Base-by-base conservation (phyloP, 2,888 invertebrate genomes). In the Brachypalpus laphriformis region DNA sequence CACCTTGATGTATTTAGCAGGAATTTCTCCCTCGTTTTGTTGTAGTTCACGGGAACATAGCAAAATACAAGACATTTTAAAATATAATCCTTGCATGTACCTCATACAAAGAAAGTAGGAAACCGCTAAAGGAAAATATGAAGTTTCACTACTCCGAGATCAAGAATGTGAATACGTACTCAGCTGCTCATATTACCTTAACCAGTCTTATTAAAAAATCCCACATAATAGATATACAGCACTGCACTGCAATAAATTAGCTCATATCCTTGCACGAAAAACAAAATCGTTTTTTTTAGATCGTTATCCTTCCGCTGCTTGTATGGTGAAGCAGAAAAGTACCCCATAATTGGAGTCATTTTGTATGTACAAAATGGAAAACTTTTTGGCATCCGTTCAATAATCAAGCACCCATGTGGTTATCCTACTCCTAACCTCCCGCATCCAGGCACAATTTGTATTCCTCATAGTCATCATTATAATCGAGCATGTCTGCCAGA, bases 331-430 rank as follows among this genome's bases (percentile, higher is more conserved):
- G 49, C n/a, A 49, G 45, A 61, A 51, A 51, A 72, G 14, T 42
- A 22, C 40, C 16, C 7, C 22, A 54, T 61, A 61, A 72, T 61
- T 72, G 61, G 72, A 61, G 61, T 56, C 70, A 1, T 65, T 18
- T 40, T 37, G 20, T 63, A 14, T 63, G 16, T 54, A 31, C 25
- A 70, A 51, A 68, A 74, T 25, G 28, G 37, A 42, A 31, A 31
- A 14, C 37, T 34, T 54, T 51, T 74, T 74, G 63, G 75, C 75
- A 75, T 37, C 28, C 56, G 20, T 66, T 66, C 75, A 75, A 75
- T 65, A 75, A 75, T 37, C 54, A 56, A 34, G 65, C 34, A 25
- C 75, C 56, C 54, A 54, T 42, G 42, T 63, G 63, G 51, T 51
- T 49, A 51, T 66, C 51, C 51, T 9, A 25, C 11, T 25, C 25